Evolutionary conservation across 2,888 invertebrate species (phyloP).

Genomic region (Pogonocherus hispidulus): DNA sequence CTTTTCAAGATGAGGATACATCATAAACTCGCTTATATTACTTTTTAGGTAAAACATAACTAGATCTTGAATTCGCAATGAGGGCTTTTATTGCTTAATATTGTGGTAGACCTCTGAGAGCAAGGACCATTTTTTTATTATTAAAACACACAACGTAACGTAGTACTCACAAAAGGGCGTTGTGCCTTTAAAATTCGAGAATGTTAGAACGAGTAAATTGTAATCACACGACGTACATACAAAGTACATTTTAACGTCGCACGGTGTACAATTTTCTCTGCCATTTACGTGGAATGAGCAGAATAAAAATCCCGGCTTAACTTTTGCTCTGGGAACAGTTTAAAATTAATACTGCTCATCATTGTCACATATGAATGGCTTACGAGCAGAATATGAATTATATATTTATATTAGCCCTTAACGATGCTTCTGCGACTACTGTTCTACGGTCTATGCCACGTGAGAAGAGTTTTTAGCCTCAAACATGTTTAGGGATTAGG

Average conservation of each 20-base stretch:
- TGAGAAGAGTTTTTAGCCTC: too few relatives aligned
- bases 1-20: too few relatives aligned
- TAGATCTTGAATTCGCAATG: too few relatives aligned
- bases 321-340: conserved; percentile 25
- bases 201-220: conserved; percentile 17
- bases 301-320: conserved; percentile 24
- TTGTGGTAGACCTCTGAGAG: too few relatives aligned
- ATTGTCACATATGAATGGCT: conserved; percentile 21
- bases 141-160: too few relatives aligned
- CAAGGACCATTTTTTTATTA: too few relatives aligned
- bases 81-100: too few relatives aligned
- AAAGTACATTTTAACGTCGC: conserved; percentile 17
- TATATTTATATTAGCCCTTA: background rate
- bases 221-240: conserved; percentile 22
- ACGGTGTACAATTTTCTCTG: conserved; percentile 25
- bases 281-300: conserved; percentile 33
- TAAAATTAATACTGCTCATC: conserved; percentile 16
- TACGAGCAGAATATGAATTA: conserved; percentile 8
- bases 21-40: too few relatives aligned
- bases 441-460: too few relatives aligned
- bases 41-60: too few relatives aligned
- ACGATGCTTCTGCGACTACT: background rate
- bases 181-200: conserved; percentile 8
- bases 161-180: too few relatives aligned
- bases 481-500: too few relatives aligned